Base-by-base conservation (phyloP, 2,113 vertebrate species). In the Psophia crepitans region DNA sequence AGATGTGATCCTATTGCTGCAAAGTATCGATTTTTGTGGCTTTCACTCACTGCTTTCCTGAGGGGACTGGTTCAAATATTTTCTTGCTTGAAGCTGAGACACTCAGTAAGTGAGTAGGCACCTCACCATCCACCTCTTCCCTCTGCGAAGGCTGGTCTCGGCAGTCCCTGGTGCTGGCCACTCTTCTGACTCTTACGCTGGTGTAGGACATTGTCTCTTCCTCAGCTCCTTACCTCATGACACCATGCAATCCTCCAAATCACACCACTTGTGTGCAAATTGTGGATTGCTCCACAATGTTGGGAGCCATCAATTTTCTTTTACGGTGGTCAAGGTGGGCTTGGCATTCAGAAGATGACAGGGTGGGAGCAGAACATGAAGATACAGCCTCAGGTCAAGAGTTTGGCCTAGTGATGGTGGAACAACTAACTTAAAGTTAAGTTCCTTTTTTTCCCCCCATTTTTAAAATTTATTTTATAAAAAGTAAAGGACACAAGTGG, bases 371-470 rank as follows among this genome's bases (percentile, higher is more conserved):
- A 89, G 14, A 94, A 81, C 41, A 56, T 61, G 0, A 6, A 46
- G 28, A 87, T 64, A 20, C 30, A 57, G 17, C 32, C 58, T 49
- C 46, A 77, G n/a, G 44, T 64, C 14, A 6, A 37, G 73, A 58
- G 26, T 78, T 83, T 69, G 77, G 43, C 19, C 4, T 86, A 82
- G 12, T 24, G 69, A 24, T 3, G 2, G 27, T 43, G 18, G 53
- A 81, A 74, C 21, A 66, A 18, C 3, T 58, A n/a, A 44, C 33
- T 61, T 60, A 49, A 80, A 86, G 37, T 5, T 53, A 76, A 77
- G 28, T 1, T 21, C 6, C n/a, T n/a, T 48, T 61, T 19, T 46
- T 14, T 0, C 2, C 18, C 14, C 28, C 2, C 4, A 1, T 4
- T 26, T 6, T n/a, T 54, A n/a, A n/a, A n/a, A n/a, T 60, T 23